A percentile compares a stretch with the other conserved stretches of the same genome.
These are phyloP conservation scores for Dasypolia templi DNA, from an alignment of 2,888 invertebrate species.

Conservation along the genomic window DNA sequence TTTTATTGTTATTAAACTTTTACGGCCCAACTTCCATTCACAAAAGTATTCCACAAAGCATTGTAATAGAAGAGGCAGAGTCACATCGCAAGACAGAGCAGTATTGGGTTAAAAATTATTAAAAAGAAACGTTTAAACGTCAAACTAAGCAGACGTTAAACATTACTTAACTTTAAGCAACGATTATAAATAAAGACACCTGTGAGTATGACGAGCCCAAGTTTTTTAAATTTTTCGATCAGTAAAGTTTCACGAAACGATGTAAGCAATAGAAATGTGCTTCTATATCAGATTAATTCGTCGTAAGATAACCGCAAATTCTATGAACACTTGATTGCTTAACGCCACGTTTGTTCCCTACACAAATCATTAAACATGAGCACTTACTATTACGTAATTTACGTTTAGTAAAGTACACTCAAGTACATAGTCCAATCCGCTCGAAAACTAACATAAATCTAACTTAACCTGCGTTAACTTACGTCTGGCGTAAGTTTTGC, in stretches of 20 bases:
- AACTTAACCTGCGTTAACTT: constrained; percentile 81
- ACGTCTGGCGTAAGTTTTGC: constrained; percentile 74
- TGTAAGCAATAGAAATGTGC: no score
- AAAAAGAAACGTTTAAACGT: no score
- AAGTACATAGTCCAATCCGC: constrained; percentile 69
- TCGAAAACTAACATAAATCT: constrained; percentile 79
- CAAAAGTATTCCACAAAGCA: no score
- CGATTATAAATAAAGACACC: no score
- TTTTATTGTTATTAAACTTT: no score
- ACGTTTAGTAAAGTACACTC: constrained; percentile 16
- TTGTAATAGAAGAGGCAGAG: no score
- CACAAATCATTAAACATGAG: constrained; percentile 33
- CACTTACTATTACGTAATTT: constrained; percentile 20
- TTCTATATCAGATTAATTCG: background rate
- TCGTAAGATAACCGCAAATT: background rate
- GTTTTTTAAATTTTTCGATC: background rate
- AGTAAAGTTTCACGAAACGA: background rate
- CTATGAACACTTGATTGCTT: background rate
- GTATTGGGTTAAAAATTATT: no score
- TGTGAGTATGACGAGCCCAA: no score
- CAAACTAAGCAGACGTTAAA: no score
- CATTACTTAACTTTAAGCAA: no score
- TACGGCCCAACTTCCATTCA: no score
- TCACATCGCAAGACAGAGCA: no score
- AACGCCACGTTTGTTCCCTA: background rate